These are phyloP conservation scores for Beaufortia kweichowensis DNA, from an alignment of 2,113 vertebrate genomes.

Conservation along the genomic window DNA sequence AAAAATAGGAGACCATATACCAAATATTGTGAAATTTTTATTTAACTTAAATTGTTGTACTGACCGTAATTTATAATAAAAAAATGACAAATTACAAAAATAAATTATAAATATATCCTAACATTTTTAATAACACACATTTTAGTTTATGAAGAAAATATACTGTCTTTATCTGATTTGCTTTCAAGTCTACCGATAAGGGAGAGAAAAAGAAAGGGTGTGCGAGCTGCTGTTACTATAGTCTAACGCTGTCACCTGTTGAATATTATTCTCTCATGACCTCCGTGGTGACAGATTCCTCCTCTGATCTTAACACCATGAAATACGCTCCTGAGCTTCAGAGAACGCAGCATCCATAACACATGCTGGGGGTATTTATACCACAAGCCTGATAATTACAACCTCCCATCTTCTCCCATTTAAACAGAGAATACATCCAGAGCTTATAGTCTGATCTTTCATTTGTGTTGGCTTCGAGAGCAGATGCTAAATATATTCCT, in stretches of 20 bases:
- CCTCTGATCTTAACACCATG: constrained; percentile 36
- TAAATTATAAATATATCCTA: background rate
- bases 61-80: background rate
- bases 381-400: constrained; percentile 54
- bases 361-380: constrained; percentile 57
- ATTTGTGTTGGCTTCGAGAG: constrained; percentile 2
- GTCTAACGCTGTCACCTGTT: constrained; percentile 62
- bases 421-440: constrained; percentile 19
- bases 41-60: background rate
- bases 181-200: background rate
- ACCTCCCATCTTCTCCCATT: constrained; percentile 42
- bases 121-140: background rate
- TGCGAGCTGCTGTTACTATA: constrained; percentile 19
- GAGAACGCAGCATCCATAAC: constrained; percentile 42
- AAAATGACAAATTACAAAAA: too few species aligned
- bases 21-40: too few species aligned
- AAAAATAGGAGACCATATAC: too few species aligned
- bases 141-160: background rate
- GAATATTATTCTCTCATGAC: constrained; percentile 50
- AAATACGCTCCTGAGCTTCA: constrained; percentile 31
- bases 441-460: constrained; percentile 43
- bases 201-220: background rate
- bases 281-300: constrained; percentile 50
- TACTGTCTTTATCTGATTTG: background rate
- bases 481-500: constrained; percentile 7